Evolutionary conservation across 2,888 invertebrate species (phyloP).

Genomic region (Stenoptilia bipunctidactyla): DNA sequence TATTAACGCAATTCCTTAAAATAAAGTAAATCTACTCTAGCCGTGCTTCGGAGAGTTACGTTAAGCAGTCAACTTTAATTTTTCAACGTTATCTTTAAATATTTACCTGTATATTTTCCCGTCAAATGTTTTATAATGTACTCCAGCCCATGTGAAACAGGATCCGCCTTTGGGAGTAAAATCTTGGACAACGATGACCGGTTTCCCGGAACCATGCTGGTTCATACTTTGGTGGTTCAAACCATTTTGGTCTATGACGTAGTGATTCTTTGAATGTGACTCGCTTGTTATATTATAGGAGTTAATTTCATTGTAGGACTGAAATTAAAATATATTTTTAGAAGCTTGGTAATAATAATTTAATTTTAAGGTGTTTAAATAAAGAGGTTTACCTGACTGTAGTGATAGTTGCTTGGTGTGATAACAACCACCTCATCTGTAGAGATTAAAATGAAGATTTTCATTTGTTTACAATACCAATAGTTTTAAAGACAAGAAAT

Average conservation of each 20-base stretch:
- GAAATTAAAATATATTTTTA: too few species aligned
- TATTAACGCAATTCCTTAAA: too few species aligned
- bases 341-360: not conserved
- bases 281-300: too few species aligned
- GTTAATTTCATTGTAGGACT: not conserved
- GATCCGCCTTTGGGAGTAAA: constrained; percentile 73
- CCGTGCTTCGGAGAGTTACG: too few species aligned
- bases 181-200: constrained; percentile 39
- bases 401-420: constrained; percentile 28
- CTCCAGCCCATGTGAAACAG: constrained; percentile 86
- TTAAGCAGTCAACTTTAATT: too few species aligned
- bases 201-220: constrained; percentile 10
- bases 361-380: too few species aligned
- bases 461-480: too few species aligned
- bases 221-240: not conserved
- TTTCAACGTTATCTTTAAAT: not conserved
- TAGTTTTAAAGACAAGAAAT: too few species aligned
- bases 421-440: constrained; percentile 43
- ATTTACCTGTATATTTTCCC: constrained; percentile 79
- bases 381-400: constrained; percentile 13
- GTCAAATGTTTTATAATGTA: constrained; percentile 89
- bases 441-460: too few species aligned
- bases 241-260: not conserved
- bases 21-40: too few species aligned
- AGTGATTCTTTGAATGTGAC: not conserved